Evolutionary conservation across 30 jellyfish, hydroid and myxozoan species (phyloP).

Genomic region (Turritopsis rubra): DNA sequence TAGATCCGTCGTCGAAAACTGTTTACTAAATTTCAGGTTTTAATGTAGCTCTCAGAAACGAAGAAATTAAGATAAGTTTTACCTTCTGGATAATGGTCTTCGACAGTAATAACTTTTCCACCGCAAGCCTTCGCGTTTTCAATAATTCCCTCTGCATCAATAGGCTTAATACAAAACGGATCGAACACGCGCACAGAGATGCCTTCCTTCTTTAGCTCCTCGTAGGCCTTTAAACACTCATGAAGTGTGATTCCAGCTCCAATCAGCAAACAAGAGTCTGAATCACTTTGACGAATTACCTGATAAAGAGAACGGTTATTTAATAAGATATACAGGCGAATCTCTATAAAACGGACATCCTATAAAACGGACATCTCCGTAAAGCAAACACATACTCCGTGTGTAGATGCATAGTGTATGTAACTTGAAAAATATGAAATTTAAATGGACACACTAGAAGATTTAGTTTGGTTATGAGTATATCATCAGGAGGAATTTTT

Average conservation of each 20-base stretch:
- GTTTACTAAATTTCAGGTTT: no score
- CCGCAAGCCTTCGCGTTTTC: constrained; percentile 86
- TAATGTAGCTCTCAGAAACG: no score
- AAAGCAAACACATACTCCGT: neutral
- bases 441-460: no score
- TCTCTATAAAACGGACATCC: no score
- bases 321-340: no score
- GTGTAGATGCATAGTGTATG: no score
- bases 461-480: no score
- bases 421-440: no score
- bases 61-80: no score
- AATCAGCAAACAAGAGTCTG: constrained; percentile 58
- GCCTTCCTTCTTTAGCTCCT: constrained; percentile 57
- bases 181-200: constrained; percentile 77
- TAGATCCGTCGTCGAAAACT: no score
- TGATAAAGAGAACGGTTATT: neutral
- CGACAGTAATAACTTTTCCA: constrained; percentile 82
- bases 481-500: no score
- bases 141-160: constrained; percentile 60
- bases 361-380: no score
- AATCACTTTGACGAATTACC: constrained; percentile 79
- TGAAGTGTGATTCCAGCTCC: constrained; percentile 94
- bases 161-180: constrained; percentile 78
- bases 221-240: constrained; percentile 84
- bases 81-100: constrained; percentile 98